Percentiles rank a stretch among this genome's conserved stretches.
These are phyloP conservation scores for Aphaenogaster rudis DNA, from an alignment of 1,140 invertebrate species.

Conservation along the genomic window DNA sequence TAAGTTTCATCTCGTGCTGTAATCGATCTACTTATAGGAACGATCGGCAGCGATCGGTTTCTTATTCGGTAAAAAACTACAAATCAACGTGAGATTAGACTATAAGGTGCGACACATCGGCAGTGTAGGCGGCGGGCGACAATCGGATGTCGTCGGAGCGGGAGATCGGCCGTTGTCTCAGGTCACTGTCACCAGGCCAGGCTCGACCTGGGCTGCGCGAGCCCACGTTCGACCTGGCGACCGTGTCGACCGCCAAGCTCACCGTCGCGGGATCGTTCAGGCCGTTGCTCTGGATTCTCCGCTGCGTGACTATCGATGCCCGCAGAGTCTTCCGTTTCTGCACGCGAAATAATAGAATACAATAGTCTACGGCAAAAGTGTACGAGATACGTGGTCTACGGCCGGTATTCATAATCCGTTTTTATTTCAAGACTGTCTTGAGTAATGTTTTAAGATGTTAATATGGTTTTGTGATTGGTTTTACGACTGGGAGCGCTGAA, in stretches of 20 bases:
- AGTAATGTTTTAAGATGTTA: too few relatives aligned
- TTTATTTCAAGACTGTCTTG: too few relatives aligned
- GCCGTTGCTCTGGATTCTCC: constrained; percentile 93
- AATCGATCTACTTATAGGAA: constrained; percentile 28
- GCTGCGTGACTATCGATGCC: constrained; percentile 91
- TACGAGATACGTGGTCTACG: not conserved
- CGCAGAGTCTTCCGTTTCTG: constrained; percentile 95
- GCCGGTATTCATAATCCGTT: too few relatives aligned
- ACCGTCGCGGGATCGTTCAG: constrained; percentile 92
- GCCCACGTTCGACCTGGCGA: constrained; percentile 82
- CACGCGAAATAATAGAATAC: constrained; percentile 67
- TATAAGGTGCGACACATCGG: constrained; percentile 81
- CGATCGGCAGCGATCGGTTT: not conserved
- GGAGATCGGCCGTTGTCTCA: constrained; percentile 79
- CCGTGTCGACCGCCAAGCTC: constrained; percentile 91
- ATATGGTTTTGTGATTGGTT: too few relatives aligned
- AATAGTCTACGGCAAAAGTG: not conserved
- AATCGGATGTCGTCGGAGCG: constrained; percentile 78
- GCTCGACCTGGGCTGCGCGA: constrained; percentile 87
- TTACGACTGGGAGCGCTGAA: too few relatives aligned
- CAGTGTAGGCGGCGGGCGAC: constrained; percentile 80
- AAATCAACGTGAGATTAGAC: constrained; percentile 68
- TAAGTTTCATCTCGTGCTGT: not conserved
- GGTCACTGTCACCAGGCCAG: constrained; percentile 89
- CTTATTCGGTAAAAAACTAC: constrained; percentile 52